These are phyloP conservation scores for Potamilus streckersoni DNA, from an alignment of 1,140 invertebrate species.

Conservation along the genomic window DNA sequence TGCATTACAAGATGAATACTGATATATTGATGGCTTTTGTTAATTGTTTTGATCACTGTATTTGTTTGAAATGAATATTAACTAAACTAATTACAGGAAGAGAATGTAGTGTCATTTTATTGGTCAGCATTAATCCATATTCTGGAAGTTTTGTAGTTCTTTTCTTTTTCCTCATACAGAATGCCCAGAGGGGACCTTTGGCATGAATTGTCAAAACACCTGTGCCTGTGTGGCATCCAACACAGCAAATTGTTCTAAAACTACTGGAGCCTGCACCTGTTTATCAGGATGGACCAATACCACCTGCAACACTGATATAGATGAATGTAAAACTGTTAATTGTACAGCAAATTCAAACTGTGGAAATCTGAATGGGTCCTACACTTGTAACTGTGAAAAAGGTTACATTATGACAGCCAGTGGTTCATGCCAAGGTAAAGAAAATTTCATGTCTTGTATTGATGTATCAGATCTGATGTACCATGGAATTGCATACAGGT, in stretches of 20 bases:
- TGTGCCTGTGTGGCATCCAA: constrained; percentile 8
- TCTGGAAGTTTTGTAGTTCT: no score
- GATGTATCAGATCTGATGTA: no score
- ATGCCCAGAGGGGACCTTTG: constrained; percentile 13
- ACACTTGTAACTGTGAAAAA: constrained; percentile 8
- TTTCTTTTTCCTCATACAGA: not conserved
- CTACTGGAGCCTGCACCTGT: constrained; percentile 15
- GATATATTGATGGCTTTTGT: no score
- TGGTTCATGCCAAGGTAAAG: constrained; percentile 21
- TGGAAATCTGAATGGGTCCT: constrained; percentile 10
- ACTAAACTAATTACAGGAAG: no score
- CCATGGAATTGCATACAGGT: no score
- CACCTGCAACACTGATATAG: constrained; percentile 2
- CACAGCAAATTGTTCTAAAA: constrained; percentile 15
- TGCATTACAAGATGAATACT: no score
- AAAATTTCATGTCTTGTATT: no score
- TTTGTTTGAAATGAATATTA: no score
- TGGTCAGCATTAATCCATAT: no score
- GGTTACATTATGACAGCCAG: constrained; percentile 8
- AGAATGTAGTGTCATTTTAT: no score
- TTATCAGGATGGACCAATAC: constrained; percentile 12
- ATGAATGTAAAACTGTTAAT: constrained; percentile 16
- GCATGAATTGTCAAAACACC: constrained; percentile 13
- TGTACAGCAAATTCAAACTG: constrained; percentile 18
- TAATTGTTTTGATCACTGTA: no score